Base-by-base conservation (phyloP, 2,113 vertebrate genomes). In the Bucco capensis region DNA sequence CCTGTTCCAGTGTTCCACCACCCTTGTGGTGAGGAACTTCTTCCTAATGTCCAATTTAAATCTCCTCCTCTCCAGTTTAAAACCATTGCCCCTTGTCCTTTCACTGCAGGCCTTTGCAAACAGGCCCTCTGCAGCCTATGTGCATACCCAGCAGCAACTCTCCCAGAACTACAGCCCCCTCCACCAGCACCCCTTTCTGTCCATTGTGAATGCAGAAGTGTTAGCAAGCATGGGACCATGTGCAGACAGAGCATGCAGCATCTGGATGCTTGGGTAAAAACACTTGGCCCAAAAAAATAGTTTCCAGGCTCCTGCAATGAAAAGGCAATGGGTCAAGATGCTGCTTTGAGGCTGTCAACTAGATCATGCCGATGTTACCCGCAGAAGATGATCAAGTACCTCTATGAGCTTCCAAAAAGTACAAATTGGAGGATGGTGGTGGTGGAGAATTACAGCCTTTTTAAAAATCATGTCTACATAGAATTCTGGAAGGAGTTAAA, bases 261-360 rank as follows among this genome's bases (percentile, higher is more conserved):
- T 60, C 38, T n/a, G 14, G 17, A 31, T 84, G 70, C 31, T 53
- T 53, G 42, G 14, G 54, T 80, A 28, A 42, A 40, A 86, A 79
- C 8, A 3, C 0, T 1, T 51, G 17, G 21, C 19, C 13, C 14
- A 12, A n/a, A 72, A 46, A 42, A 5, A 9, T 58, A 5, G 19
- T 60, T 74, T 51, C 35, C 10, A 37, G 23, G 30, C 10, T 60
- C 5, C 65, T 69, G 37, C 33, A 66, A 16, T 17, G 14, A 44
- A 65, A 77, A 74, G 47, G 37, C 65, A n/a, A 31, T 40, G 25
- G 10, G 10, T 35, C 47, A 70, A 53, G 50, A 38, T 31, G 24
- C 38, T 70, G 33, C 28, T 28, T 61, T 47, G 23, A 51, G 56
- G 25, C 51, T 18, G 7, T 14, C 67, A 81, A 40, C 4, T 10